Conservation (phyloP, 2,113 vertebrate species). For the Porphyrio hochstetteri region DNA sequence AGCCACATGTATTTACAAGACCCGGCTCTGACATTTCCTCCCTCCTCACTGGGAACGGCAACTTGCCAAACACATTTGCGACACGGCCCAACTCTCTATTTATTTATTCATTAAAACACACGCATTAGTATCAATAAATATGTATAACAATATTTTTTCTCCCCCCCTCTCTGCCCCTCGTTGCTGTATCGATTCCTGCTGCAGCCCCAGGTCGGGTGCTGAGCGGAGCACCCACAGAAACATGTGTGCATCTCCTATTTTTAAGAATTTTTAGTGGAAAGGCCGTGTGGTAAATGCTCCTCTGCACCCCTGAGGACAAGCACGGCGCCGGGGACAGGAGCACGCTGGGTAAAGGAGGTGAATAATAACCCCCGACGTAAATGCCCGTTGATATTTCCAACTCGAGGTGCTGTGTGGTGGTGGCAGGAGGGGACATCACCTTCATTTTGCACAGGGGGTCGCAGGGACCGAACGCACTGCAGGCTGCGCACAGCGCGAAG, state of each 20-base stretch:
- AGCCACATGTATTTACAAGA: slow-evolving; percentile 87
- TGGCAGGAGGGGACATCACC: background rate
- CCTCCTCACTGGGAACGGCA: slow-evolving; percentile 66
- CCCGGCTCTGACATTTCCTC: slow-evolving; percentile 80
- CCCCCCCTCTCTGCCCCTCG: background rate
- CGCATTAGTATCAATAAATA: slow-evolving; percentile 69
- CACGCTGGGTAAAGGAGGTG: background rate
- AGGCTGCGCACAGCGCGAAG: background rate
- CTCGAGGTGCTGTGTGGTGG: background rate
- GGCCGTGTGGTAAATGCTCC: background rate
- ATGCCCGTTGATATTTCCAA: background rate
- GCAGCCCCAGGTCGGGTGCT: background rate
- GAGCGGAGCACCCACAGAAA: background rate
- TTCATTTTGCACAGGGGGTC: background rate
- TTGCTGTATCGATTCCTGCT: slow-evolving; percentile 5
- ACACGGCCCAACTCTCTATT: slow-evolving; percentile 57
- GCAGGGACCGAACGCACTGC: background rate
- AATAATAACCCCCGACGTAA: slow-evolving; percentile 1
- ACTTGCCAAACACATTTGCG: slow-evolving; percentile 66
- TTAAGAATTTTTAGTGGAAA: slow-evolving; percentile 23
- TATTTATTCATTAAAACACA: slow-evolving; percentile 73
- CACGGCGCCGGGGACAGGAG: background rate
- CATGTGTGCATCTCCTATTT: background rate
- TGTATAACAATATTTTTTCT: slow-evolving; percentile 44
- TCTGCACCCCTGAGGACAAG: background rate